These are phyloP conservation scores for Catharus minimus DNA, from an alignment of 2,113 vertebrate genomes.

Conservation along the genomic window DNA sequence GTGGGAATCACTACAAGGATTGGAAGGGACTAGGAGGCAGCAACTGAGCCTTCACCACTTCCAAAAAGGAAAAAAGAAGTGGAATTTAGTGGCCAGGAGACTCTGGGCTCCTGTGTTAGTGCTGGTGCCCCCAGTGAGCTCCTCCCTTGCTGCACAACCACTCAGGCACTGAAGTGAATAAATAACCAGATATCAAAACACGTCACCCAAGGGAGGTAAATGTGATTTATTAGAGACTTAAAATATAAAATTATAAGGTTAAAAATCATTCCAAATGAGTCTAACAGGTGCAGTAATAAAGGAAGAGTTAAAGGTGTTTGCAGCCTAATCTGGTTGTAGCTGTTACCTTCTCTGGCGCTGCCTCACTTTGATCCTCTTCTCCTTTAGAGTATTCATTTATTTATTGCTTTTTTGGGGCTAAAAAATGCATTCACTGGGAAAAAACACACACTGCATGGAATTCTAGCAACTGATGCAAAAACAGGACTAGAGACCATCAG, in stretches of 20 bases:
- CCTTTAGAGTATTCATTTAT: constrained; percentile 50
- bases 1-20: not conserved
- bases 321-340: not conserved
- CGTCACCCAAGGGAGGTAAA: not conserved
- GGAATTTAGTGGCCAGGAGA: not conserved
- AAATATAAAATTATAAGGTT: constrained; percentile 28
- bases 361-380: not conserved
- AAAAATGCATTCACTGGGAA: constrained; percentile 45
- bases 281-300: constrained; percentile 14
- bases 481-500: not conserved
- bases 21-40: not conserved
- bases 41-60: not conserved
- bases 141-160: not conserved
- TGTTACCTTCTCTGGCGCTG: not conserved
- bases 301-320: constrained; percentile 10
- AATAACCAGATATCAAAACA: constrained; percentile 42
- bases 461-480: constrained; percentile 37
- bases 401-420: not conserved
- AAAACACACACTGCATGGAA: not conserved
- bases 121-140: not conserved
- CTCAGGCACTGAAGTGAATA: constrained; percentile 10
- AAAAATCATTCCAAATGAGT: constrained; percentile 37
- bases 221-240: constrained; percentile 6
- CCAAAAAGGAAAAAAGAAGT: not conserved
- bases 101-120: not conserved